Percentiles rank a stretch among this genome's conserved stretches.
phyloP scores from a whole-genome alignment of 2,797 vertebrate species.

The Trichosurus vulpecula region DNA sequence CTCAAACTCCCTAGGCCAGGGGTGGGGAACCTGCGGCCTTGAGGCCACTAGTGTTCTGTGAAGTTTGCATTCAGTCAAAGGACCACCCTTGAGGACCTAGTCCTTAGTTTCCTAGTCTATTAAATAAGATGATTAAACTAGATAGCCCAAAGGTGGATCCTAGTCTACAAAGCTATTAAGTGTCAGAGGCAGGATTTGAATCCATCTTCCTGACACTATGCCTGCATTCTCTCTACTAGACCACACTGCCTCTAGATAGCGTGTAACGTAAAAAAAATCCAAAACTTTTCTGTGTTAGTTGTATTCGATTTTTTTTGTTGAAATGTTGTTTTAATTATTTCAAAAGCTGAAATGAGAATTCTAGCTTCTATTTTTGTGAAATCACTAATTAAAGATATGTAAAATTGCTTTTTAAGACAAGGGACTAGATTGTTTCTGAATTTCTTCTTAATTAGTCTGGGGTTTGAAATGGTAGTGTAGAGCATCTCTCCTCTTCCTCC shows the following conservation, averaged over 20 bases:
- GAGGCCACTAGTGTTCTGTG: too few relatives aligned
- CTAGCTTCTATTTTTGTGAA: background rate
- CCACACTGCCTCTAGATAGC: background rate
- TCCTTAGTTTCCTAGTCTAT: background rate
- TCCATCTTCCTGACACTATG: background rate
- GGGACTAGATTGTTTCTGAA: background rate
- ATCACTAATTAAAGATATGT: conserved; percentile 8
- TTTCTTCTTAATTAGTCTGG: conserved; percentile 42
- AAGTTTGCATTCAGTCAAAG: too few relatives aligned
- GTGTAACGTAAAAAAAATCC: conserved; percentile 9
- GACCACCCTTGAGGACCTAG: background rate
- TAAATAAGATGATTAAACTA: background rate
- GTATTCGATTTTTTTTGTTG: background rate
- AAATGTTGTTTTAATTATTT: conserved; percentile 45
- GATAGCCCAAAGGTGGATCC: background rate
- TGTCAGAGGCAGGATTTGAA: background rate
- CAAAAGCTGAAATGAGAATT: conserved; percentile 17
- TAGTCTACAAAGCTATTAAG: background rate
- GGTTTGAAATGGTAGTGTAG: background rate
- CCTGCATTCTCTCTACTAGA: background rate
- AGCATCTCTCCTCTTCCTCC: background rate
- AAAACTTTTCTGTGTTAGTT: conserved; percentile 28
- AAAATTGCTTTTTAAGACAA: conserved; percentile 26
- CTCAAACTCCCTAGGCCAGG: background rate
- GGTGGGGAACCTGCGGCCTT: too few relatives aligned